A percentile compares a stretch with the other conserved stretches of the same genome.
Evolutionary conservation across 2,888 invertebrate genomes (phyloP).

Genomic region (Bugulina stolonifera): DNA sequence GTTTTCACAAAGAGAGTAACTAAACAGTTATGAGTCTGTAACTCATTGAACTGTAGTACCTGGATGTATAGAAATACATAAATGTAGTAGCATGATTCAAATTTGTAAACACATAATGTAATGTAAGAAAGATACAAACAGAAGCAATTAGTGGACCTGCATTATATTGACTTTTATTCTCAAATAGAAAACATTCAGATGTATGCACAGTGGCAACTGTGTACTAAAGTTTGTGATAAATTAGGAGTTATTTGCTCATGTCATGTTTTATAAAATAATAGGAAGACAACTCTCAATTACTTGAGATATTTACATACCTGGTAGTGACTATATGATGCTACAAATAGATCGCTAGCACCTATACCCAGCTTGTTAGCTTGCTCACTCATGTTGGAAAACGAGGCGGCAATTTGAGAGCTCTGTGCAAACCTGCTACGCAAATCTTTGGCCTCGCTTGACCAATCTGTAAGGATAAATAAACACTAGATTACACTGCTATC

Average conservation of each 20-base stretch:
- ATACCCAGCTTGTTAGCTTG: constrained; percentile 19
- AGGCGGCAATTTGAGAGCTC: not conserved
- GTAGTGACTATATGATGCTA: constrained; percentile 11
- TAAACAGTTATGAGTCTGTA: not conserved
- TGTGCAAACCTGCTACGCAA: not conserved
- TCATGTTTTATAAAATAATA: not conserved
- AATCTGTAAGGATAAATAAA: too few relatives aligned
- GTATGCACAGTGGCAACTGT: too few relatives aligned
- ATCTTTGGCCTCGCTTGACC: not conserved
- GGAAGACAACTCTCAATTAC: not conserved
- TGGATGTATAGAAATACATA: not conserved
- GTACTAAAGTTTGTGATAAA: not conserved
- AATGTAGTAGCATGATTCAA: too few relatives aligned
- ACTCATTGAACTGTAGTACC: constrained; percentile 24
- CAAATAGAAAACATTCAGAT: too few relatives aligned
- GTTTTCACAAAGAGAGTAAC: not conserved
- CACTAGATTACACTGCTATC: too few relatives aligned
- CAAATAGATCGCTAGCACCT: constrained; percentile 9
- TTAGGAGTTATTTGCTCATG: not conserved
- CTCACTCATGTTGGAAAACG: constrained; percentile 4
- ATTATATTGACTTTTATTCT: too few relatives aligned
- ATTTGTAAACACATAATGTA: too few relatives aligned
- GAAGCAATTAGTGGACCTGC: too few relatives aligned
- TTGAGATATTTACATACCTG: too few relatives aligned
- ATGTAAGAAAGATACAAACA: too few relatives aligned